phyloP scores from a whole-genome alignment of 2,888 invertebrate species.

The Agonopterix arenella region DNA sequence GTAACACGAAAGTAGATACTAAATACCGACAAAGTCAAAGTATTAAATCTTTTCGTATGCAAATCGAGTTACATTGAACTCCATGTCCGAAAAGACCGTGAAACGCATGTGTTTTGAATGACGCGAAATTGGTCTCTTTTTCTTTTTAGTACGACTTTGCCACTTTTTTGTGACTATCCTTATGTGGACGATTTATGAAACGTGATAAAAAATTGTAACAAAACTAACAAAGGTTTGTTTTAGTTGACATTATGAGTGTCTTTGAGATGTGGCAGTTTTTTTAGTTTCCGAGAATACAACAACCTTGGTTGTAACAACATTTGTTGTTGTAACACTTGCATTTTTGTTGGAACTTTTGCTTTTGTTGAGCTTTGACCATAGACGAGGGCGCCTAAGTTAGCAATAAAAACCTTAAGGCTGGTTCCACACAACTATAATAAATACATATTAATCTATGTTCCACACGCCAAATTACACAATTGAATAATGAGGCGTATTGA shows the following conservation, averaged over 20 bases:
- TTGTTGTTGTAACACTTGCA: neutral
- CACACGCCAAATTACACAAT: too few relatives aligned
- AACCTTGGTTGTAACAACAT: neutral
- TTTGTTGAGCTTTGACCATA: neutral
- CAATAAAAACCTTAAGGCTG: too few relatives aligned
- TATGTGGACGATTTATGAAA: slow-evolving; percentile 24
- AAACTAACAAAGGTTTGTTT: neutral
- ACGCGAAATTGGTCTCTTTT: slow-evolving; percentile 42
- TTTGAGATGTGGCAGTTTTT: neutral
- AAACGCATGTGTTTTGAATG: slow-evolving; percentile 47
- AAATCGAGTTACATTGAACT: slow-evolving; percentile 67
- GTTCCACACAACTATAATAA: too few relatives aligned
- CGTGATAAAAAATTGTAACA: neutral
- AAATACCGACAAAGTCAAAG: slow-evolving; percentile 51
- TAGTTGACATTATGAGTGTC: neutral
- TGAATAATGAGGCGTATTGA: too few relatives aligned
- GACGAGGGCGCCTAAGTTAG: too few relatives aligned
- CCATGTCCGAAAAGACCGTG: slow-evolving; percentile 42
- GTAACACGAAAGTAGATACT: slow-evolving; percentile 52
- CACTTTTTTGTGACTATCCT: slow-evolving; percentile 24
- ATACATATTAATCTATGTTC: too few relatives aligned
- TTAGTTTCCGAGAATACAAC: neutral
- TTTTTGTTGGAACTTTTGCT: slow-evolving; percentile 6
- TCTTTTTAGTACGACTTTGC: slow-evolving; percentile 23
- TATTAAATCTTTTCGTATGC: slow-evolving; percentile 61